Base-by-base conservation (phyloP, 1,140 invertebrate genomes). In the Ceratoteleas bidentatus region DNA sequence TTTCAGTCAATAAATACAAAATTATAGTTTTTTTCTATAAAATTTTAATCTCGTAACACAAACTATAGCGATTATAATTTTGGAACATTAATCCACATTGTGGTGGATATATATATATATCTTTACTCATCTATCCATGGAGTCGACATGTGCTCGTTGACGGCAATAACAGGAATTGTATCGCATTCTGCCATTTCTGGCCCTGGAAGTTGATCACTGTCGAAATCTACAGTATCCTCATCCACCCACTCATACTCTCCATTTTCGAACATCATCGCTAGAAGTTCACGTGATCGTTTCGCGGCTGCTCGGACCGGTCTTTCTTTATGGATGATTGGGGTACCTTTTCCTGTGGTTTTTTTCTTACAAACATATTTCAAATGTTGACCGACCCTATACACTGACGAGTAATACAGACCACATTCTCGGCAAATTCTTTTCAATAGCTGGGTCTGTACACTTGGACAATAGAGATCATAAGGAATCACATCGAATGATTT, bases 331-430 rank as follows among this genome's bases (percentile, higher is more conserved):
- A 45, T 45, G 43, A 11, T n/a, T 45, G 1, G 10, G 11, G n/a
- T n/a, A 45, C n/a, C 43, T 45, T 45, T 45, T 45, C 13, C n/a
- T 45, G 6, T 45, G 43, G 43, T 11, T 45, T 45, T 45, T n/a
- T 13, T 45, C 9, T 45, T 45, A 45, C 43, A 45, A 45, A 45
- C 43, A 45, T 45, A n/a, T 45, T 45, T 45, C 43, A 45, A 45
- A 45, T 45, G 43, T 45, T 45, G 9, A n/a, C 43, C 43, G 43
- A 45, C 43, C 43, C 43, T 45, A 45, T n/a, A 45, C 43, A 45
- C 43, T 45, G 43, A 45, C 10, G 43, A 45, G 11, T 45, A 11
- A 45, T 45, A 45, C 43, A 45, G 43, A 45, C 43, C 43, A 45
- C 43, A 45, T 45, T 45, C 43, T 10, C 43, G 43, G 43, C 43